Evolutionary conservation across 2,113 vertebrate genomes (phyloP), one percentile per base, ranked within the genome.

Genomic region (Esox niger): DNA sequence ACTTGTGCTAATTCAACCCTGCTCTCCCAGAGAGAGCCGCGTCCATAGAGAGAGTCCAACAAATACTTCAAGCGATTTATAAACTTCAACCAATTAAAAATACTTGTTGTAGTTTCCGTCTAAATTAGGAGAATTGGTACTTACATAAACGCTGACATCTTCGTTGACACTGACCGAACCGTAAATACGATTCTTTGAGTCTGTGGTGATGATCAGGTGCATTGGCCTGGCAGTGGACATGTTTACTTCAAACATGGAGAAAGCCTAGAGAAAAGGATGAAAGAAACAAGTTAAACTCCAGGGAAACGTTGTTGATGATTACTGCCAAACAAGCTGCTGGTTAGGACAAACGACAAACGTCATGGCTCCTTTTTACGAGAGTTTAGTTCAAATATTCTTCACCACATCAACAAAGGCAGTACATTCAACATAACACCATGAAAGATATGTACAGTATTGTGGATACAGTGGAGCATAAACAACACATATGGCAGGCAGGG

Each of bases 141-240:
- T 90, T 49, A 91, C 87, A 20, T 85, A 79, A 31, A 85, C 3
- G 31, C 79, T 60, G 6, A 76, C 73, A 1, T 70, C 13, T 0
- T 10, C 0, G 61, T 62, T 82, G 61, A 64, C 0, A 1, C 3
- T 6, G 54, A 0, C 1, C 0, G 4, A 0, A n/a, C 1, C 17
- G 1, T 33, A 33, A 2, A 4, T 27, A 0, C 0, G 20, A 8
- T 25, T 2, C n/a, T 27, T 0, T 1, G 30, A 10, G 6, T 63
- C 26, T 26, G 78, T 79, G 2, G 70, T 76, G 67, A 91, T 26
- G 71, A 90, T 84, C 6, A 89, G 33, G 65, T 77, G 64, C 78
- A 83, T 80, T 0, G 84, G 80, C 35, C 10, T 82, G 62, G 81
- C 63, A 0, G 32, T 13, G 0, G 15, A 27, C 62, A 87, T 17